A percentile compares a stretch with the other conserved stretches of the same genome.
Evolutionary conservation across 2,113 vertebrate genomes (phyloP).

Genomic region (Amphilophus citrinellus): DNA sequence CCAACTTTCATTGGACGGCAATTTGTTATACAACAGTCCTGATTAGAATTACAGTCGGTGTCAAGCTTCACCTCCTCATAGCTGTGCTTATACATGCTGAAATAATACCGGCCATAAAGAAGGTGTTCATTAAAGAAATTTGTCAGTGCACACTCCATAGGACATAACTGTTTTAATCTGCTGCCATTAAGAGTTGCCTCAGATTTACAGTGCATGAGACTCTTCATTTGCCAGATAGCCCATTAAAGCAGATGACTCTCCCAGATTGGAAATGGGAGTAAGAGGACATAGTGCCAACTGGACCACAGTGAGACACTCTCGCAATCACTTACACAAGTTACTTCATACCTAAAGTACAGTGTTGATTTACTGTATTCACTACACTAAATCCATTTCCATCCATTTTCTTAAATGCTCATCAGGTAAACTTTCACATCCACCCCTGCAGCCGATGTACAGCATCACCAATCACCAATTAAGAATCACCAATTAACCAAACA

Average conservation of each 20-base stretch:
- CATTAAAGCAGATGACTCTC: slow-evolving; percentile 82
- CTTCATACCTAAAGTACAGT: background rate
- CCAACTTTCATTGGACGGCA: slow-evolving; percentile 30
- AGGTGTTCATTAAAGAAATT: slow-evolving; percentile 84
- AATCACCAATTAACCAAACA: background rate
- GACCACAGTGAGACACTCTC: slow-evolving; percentile 44
- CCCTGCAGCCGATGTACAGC: background rate
- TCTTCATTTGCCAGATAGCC: slow-evolving; percentile 82
- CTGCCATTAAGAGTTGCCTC: slow-evolving; percentile 77
- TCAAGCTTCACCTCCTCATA: slow-evolving; percentile 57
- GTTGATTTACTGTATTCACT: background rate
- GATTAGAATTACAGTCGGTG: slow-evolving; percentile 46
- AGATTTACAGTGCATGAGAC: slow-evolving; percentile 81
- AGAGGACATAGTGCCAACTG: slow-evolving; percentile 65
- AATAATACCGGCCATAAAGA: slow-evolving; percentile 81
- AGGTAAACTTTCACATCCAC: background rate
- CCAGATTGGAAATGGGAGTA: slow-evolving; percentile 74
- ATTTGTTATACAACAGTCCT: slow-evolving; percentile 42
- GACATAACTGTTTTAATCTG: slow-evolving; percentile 84
- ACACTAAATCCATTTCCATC: background rate
- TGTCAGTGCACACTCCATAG: slow-evolving; percentile 81
- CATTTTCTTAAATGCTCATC: background rate
- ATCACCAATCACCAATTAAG: background rate
- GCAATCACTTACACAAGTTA: slow-evolving; percentile 26
- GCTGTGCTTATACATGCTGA: slow-evolving; percentile 75